Base-by-base conservation (phyloP, 1,140 invertebrate species). In the Papilio dardanus region DNA sequence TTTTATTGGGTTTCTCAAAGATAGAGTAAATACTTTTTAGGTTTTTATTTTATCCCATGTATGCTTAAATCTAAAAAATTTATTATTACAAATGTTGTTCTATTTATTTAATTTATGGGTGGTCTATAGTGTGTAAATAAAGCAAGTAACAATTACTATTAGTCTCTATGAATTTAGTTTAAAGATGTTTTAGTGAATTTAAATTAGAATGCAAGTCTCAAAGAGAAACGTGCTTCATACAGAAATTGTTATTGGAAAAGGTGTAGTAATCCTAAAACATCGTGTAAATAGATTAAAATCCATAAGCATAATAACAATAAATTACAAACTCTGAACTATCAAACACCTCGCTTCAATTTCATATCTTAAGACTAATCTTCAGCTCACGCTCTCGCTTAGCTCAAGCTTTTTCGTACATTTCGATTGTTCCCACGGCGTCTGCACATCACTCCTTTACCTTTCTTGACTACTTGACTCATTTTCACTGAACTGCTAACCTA, bases 361-460 rank as follows among this genome's bases (percentile, higher is more conserved):
- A 54, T 89, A 90, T 91, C 89, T 83, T 66, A 46, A 74, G 76
- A 85, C 80, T 62, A 62, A 91, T 91, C 88, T 68, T 58, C 31
- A 76, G 80, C 84, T 86, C 83, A 83, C 84, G 86, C 83, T 88
- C 83, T 81, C 79, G 76, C 76, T 85, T 80, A n/a, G 3, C 31
- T 58, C 16, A 54, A 80, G 77, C 81, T 80, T 83, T 83, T 86
- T 87, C 84, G 85, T 84, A 86, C 84, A 73, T 73, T 85, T 81
- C 80, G 79, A 86, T 85, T 82, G 87, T 92, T 92, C 90, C 88
- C 90, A 92, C 90, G 90, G 81, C 77, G 80, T 82, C 80, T 82
- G 81, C 83, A 86, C 87, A 89, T 90, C 89, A 91, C 87, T 87
- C 82, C 83, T 88, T 86, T 68, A 71, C 76, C 69, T 77, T 42